Base-by-base conservation (phyloP, 2,797 vertebrate species). In the Onychomys leucogaster region DNA sequence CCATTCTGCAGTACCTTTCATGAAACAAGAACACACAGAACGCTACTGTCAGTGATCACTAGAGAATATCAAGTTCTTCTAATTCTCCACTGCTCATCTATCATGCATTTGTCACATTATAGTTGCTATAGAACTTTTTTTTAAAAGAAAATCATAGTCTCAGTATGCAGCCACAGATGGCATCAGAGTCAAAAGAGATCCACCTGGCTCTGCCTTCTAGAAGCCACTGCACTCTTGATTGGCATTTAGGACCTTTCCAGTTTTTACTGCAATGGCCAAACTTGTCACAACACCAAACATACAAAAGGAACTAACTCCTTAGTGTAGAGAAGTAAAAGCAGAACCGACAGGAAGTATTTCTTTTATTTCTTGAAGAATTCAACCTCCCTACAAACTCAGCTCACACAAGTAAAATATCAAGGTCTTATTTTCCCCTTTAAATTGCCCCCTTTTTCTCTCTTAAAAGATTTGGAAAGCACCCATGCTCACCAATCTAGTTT, bases 281-380 rank as follows among this genome's bases (percentile, higher is more conserved):
- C 21, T 55, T 55, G 34, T 52, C 34, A 55, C 12, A 71, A 52
- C 14, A 8, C 23, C 63, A 55, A 52, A 49, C 65, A 86, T 29
- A 71, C 46, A 71, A 65, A 52, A 83, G 63, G 27, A 75, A 88
- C 80, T 84, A 80, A 88, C 27, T 83, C n/a, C 69, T n/a, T 59
- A n/a, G n/a, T 27, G 80, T 57, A 63, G 80, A 82, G 29, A 46
- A 32, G 41, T 46, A 84, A 67, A 67, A 49, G 12, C 29, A 14
- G 82, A 93, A 84, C 21, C 81, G 63, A 80, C 34, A 76, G 23
- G 43, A 52, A 82, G 32, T 8, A n/a, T n/a, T n/a, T n/a, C n/a
- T n/a, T 82, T 84, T 83, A 25, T 71, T 90, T 90, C 92, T 65
- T 49, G 19, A 46, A 87, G 73, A 94, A 52, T 88, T 85, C n/a